Conservation (phyloP, 2,888 invertebrate genomes). For the Drosophila mimica region DNA sequence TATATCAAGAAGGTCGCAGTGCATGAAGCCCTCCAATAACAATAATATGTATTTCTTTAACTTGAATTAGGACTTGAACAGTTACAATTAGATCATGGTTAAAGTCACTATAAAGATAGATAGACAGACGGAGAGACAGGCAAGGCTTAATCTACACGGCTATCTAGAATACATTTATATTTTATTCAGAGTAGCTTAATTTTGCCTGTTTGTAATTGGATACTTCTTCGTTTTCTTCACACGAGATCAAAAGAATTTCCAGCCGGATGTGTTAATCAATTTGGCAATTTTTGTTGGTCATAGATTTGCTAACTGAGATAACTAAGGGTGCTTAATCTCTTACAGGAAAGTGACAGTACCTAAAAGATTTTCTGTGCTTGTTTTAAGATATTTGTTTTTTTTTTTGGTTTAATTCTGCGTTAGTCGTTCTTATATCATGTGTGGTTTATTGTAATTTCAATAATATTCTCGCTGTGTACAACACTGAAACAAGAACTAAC, state of each 20-base stretch:
- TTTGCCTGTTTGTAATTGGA: neutral
- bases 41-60: neutral
- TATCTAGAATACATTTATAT: neutral
- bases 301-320: neutral
- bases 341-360: neutral
- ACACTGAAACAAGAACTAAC: constrained; percentile 18
- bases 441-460: neutral
- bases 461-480: neutral
- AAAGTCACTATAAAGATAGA: neutral
- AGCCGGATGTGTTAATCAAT: neutral
- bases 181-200: neutral
- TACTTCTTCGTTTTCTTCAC: neutral
- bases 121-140: neutral
- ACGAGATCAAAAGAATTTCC: neutral
- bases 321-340: neutral
- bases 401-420: too few species aligned
- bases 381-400: neutral
- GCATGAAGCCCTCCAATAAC: neutral
- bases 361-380: neutral
- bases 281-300: neutral
- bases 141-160: neutral
- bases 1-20: neutral
- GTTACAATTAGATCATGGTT: neutral
- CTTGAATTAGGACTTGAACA: neutral
- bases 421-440: neutral